phyloP scores from a whole-genome alignment of 2,888 invertebrate genomes.

The Oligia fasciuncula region DNA sequence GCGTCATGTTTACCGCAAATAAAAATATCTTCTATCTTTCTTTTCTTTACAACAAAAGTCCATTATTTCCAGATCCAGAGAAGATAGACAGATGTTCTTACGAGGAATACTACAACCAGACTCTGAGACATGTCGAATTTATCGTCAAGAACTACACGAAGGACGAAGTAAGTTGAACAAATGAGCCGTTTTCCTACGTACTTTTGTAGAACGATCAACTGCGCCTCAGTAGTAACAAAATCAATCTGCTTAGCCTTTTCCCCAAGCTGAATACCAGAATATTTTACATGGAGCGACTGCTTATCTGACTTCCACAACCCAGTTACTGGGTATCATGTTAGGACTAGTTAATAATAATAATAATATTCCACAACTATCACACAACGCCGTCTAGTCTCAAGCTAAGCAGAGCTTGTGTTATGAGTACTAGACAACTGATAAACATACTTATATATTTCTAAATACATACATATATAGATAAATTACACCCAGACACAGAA shows the following conservation, averaged over 20 bases:
- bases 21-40: background rate
- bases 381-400: too few relatives aligned
- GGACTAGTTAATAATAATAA: too few relatives aligned
- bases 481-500: too few relatives aligned
- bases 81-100: conserved; percentile 93
- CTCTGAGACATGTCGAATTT: conserved; percentile 91
- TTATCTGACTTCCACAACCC: background rate
- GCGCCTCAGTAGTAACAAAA: background rate
- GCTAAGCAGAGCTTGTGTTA: too few relatives aligned
- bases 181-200: background rate
- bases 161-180: conserved; percentile 82
- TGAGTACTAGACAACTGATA: too few relatives aligned
- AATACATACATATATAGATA: too few relatives aligned
- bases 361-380: too few relatives aligned
- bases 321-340: background rate
- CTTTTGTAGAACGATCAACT: background rate
- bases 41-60: background rate
- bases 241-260: background rate
- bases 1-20: background rate
- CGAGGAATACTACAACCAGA: conserved; percentile 93
- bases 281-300: background rate
- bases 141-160: conserved; percentile 86
- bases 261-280: background rate
- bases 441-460: too few relatives aligned
- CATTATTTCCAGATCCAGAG: conserved; percentile 78